Evolutionary conservation across 2,888 invertebrate genomes (phyloP).

Genomic region (Ophion obscuratus): DNA sequence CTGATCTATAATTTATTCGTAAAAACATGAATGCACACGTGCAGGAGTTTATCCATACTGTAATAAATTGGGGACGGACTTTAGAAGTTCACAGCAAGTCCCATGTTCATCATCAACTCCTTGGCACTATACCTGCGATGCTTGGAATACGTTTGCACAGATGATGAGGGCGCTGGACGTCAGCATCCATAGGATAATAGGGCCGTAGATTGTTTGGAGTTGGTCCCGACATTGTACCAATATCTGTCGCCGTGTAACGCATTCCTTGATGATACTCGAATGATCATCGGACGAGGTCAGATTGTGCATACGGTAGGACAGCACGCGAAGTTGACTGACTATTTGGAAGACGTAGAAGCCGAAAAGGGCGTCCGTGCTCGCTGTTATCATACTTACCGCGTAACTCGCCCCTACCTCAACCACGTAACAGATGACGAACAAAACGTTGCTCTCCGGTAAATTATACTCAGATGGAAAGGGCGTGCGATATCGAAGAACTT

Average conservation of each 20-base stretch:
- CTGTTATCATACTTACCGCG: conserved; percentile 59
- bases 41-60: no score
- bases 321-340: conserved; percentile 68
- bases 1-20: not conserved
- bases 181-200: conserved; percentile 68
- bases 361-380: conserved; percentile 71
- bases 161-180: conserved; percentile 69
- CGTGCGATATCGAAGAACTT: conserved; percentile 23
- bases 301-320: conserved; percentile 62
- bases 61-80: no score
- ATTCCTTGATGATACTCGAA: conserved; percentile 54
- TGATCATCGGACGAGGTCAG: conserved; percentile 49
- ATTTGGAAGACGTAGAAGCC: conserved; percentile 74
- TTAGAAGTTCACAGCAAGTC: no score
- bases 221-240: conserved; percentile 63
- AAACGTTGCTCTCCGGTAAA: conserved; percentile 20
- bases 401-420: conserved; percentile 61
- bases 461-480: conserved; percentile 50
- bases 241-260: conserved; percentile 60
- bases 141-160: conserved; percentile 73
- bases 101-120: no score
- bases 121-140: conserved; percentile 56
- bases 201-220: conserved; percentile 70
- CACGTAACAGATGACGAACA: conserved; percentile 65
- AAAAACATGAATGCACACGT: not conserved